phyloP scores from a whole-genome alignment of 2,113 vertebrate genomes.

The Coreoperca whiteheadi region DNA sequence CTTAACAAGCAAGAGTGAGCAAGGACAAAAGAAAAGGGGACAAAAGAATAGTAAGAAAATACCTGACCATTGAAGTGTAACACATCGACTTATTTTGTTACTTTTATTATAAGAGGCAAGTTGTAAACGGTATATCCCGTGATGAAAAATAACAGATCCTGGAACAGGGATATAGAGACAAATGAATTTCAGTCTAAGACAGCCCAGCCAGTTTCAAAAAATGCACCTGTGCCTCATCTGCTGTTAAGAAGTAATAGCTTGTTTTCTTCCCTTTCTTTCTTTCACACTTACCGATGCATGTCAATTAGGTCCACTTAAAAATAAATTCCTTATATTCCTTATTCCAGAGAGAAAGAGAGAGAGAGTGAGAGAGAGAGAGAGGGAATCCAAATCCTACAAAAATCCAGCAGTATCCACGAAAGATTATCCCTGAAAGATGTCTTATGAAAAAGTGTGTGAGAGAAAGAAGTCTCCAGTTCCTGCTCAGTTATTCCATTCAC shows the following conservation, averaged over 20 bases:
- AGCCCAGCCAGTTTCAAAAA: slow-evolving; percentile 23
- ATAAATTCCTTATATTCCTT: slow-evolving; percentile 70
- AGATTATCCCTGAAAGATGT: slow-evolving; percentile 70
- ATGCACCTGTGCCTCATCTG: slow-evolving; percentile 59
- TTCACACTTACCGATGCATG: slow-evolving; percentile 77
- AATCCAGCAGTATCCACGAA: slow-evolving; percentile 72
- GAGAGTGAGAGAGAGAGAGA: slow-evolving; percentile 32
- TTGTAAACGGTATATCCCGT: slow-evolving; percentile 37
- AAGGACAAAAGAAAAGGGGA: slow-evolving; percentile 79
- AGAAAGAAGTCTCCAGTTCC: slow-evolving; percentile 47
- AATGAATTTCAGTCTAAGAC: slow-evolving; percentile 4
- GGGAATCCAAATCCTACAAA: slow-evolving; percentile 78
- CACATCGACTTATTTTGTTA: slow-evolving; percentile 77
- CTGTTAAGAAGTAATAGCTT: slow-evolving; percentile 7
- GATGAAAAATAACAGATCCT: slow-evolving; percentile 28
- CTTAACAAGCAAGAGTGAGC: slow-evolving; percentile 84
- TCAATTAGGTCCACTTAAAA: slow-evolving; percentile 72
- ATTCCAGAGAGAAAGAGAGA: slow-evolving; percentile 66
- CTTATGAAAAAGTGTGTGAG: slow-evolving; percentile 55
- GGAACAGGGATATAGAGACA: neutral
- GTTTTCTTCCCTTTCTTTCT: neutral
- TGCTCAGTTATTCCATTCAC: slow-evolving; percentile 74
- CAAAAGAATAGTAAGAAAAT: slow-evolving; percentile 79
- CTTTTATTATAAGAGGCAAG: slow-evolving; percentile 50
- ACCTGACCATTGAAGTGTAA: slow-evolving; percentile 77